phyloP scores from a whole-genome alignment of 1,140 invertebrate genomes.

The Aradophagus sp. region DNA sequence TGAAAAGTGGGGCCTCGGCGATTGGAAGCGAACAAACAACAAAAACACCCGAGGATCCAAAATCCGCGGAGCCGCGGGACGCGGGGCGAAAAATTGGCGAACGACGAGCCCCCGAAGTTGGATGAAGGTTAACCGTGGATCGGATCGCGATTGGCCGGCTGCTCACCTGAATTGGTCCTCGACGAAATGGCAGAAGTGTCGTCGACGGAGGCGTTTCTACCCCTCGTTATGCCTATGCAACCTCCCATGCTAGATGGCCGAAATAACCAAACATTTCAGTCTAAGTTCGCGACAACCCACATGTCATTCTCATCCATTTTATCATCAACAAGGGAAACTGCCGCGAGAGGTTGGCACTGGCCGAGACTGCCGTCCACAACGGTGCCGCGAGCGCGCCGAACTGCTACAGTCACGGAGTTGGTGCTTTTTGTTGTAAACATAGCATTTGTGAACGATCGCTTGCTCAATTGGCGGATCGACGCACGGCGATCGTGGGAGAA shows the following conservation, averaged over 20 bases:
- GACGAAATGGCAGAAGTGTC: constrained; percentile 85
- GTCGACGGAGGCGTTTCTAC: constrained; percentile 84
- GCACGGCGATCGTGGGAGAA: no score
- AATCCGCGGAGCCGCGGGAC: no score
- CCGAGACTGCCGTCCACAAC: constrained; percentile 10
- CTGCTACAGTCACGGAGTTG: no score
- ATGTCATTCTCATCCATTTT: constrained; percentile 73
- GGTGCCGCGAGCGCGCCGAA: no score
- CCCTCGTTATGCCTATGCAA: constrained; percentile 87
- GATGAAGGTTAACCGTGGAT: no score
- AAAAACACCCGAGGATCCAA: no score
- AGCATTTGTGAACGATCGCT: neutral
- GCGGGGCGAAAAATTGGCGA: no score
- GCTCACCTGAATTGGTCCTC: constrained; percentile 83
- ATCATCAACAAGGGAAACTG: constrained; percentile 34
- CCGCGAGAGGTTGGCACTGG: neutral
- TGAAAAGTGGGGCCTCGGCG: no score
- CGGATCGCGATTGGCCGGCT: no score
- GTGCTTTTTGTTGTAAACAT: no score
- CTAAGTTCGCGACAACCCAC: constrained; percentile 69
- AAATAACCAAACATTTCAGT: constrained; percentile 75
- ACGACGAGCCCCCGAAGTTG: no score
- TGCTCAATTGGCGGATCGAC: neutral
- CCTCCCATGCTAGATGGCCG: constrained; percentile 82
- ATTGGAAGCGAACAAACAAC: no score